Conservation (phyloP, 2,797 vertebrate species). For the Octomys mimax region DNA sequence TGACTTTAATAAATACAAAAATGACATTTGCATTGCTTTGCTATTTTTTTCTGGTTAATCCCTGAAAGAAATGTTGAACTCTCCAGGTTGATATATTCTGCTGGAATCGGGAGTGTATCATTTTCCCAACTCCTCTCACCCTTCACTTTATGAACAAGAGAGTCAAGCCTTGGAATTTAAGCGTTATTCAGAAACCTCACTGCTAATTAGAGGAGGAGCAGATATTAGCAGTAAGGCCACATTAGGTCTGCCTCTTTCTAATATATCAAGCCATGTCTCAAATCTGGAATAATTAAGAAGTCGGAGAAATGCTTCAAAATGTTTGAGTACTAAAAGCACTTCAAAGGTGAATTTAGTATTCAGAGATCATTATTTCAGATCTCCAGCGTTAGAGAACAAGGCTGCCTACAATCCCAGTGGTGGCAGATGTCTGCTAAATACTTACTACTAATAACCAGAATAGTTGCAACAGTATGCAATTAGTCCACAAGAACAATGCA, state of each 20-base stretch:
- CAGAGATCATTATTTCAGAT: slow-evolving; percentile 70
- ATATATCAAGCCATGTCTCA: slow-evolving; percentile 24
- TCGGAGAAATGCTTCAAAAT: slow-evolving; percentile 61
- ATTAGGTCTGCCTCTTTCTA: background rate
- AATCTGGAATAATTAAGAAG: slow-evolving; percentile 64
- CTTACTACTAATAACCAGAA: slow-evolving; percentile 71
- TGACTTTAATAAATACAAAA: background rate
- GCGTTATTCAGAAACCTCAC: background rate
- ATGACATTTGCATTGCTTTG: background rate
- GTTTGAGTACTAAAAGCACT: slow-evolving; percentile 68
- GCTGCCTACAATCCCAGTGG: slow-evolving; percentile 4
- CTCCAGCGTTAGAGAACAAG: slow-evolving; percentile 71
- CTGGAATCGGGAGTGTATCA: background rate
- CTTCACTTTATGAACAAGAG: slow-evolving; percentile 36
- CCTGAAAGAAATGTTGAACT: background rate
- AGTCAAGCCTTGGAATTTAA: background rate
- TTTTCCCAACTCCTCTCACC: background rate
- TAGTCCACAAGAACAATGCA: background rate
- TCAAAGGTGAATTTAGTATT: slow-evolving; percentile 78
- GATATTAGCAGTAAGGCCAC: background rate
- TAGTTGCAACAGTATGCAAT: slow-evolving; percentile 44
- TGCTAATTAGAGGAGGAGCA: slow-evolving; percentile 43
- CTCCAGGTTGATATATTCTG: background rate
- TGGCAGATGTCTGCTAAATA: slow-evolving; percentile 73
- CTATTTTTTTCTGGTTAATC: background rate